A percentile compares a stretch with the other conserved stretches of the same genome.
Conservation (phyloP, 2,113 vertebrate genomes). For the Clarias batrachus region DNA sequence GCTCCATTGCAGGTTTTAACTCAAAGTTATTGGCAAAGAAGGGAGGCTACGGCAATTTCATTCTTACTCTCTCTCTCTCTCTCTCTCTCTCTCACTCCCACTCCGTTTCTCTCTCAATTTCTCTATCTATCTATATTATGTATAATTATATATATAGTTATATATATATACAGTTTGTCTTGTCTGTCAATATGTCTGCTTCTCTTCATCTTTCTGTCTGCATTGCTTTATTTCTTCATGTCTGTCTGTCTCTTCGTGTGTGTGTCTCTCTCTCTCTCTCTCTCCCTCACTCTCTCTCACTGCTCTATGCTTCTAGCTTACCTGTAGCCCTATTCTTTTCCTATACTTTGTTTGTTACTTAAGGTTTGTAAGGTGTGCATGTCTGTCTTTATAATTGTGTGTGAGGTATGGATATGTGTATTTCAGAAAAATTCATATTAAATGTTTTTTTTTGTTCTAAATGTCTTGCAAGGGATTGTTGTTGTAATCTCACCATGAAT, state of each 20-base stretch:
- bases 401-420: no score
- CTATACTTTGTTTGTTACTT: constrained; percentile 36
- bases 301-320: constrained; percentile 31
- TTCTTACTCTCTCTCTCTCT: background rate
- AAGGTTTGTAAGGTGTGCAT: constrained; percentile 11
- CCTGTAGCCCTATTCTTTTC: constrained; percentile 23
- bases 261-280: background rate
- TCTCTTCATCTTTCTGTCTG: background rate
- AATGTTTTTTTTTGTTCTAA: background rate
- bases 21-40: background rate
- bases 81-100: background rate
- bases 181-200: background rate
- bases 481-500: background rate
- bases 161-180: no score
- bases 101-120: background rate
- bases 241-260: background rate
- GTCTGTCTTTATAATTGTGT: background rate
- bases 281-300: background rate
- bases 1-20: background rate
- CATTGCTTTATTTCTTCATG: background rate
- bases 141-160: no score
- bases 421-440: background rate
- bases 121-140: background rate
- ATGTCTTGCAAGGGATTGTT: background rate
- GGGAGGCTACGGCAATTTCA: background rate